phyloP scores from a whole-genome alignment of 2,113 vertebrate genomes.

The Grammomys dolichurus region DNA sequence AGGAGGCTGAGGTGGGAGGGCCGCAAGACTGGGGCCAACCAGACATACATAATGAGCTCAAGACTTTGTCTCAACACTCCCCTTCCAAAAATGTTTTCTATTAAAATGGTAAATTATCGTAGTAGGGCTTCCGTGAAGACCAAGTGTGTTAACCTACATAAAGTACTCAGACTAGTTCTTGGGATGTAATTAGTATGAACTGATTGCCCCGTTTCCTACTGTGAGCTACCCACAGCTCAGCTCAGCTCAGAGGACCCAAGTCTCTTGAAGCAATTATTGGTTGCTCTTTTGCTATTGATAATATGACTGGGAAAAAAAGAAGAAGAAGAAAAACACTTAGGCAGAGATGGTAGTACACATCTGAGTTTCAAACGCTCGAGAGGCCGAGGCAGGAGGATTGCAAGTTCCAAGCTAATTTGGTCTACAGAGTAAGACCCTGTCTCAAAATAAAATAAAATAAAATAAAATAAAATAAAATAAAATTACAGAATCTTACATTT shows the following conservation, averaged over 20 bases:
- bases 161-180: neutral
- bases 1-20: too few relatives aligned
- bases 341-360: neutral
- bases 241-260: neutral
- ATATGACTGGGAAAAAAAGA: neutral
- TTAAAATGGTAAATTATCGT: slow-evolving; percentile 20
- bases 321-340: neutral
- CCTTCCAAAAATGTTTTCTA: neutral
- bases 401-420: neutral
- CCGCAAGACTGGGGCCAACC: neutral
- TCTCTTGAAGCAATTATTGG: neutral
- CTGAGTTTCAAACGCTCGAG: neutral
- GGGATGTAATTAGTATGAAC: neutral
- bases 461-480: neutral
- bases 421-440: neutral
- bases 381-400: neutral
- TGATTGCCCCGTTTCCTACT: too few relatives aligned
- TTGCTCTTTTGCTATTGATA: neutral
- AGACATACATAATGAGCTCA: neutral
- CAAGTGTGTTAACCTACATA: neutral
- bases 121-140: neutral
- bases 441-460: neutral
- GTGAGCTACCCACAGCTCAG: neutral
- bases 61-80: neutral
- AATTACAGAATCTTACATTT: neutral